These are phyloP conservation scores for Crioceris asparagi DNA, from an alignment of 2,888 invertebrate genomes.

Conservation along the genomic window DNA sequence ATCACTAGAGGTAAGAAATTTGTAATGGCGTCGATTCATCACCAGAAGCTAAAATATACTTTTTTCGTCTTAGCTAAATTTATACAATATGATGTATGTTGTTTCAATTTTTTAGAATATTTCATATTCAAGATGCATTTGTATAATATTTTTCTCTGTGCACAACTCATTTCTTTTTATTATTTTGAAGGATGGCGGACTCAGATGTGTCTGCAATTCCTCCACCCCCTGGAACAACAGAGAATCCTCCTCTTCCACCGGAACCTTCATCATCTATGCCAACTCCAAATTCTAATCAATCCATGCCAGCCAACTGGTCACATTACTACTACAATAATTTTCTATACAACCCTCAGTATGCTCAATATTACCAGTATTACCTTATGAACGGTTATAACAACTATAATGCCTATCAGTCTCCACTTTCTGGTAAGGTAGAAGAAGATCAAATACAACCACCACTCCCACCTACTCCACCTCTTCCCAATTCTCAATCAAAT, in stretches of 20 bases:
- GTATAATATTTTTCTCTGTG: no score
- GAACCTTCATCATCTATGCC: slow-evolving; percentile 16
- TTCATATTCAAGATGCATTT: no score
- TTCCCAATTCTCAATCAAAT: slow-evolving; percentile 22
- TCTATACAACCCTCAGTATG: slow-evolving; percentile 29
- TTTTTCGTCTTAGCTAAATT: no score
- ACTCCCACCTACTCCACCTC: slow-evolving; percentile 45
- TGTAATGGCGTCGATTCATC: no score
- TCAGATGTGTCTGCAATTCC: slow-evolving; percentile 19
- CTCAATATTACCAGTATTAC: slow-evolving; percentile 41
- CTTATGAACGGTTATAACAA: slow-evolving; percentile 25
- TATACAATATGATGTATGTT: no score
- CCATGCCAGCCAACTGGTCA: slow-evolving; percentile 11
- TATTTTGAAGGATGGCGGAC: slow-evolving; percentile 15
- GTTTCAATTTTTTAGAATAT: no score
- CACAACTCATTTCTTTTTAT: slow-evolving; percentile 5
- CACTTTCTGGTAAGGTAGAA: slow-evolving; percentile 23
- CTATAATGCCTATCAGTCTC: slow-evolving; percentile 28
- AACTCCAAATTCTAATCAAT: slow-evolving; percentile 12
- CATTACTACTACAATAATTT: slow-evolving; percentile 19
- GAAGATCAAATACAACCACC: slow-evolving; percentile 38
- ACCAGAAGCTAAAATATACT: no score
- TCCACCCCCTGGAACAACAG: slow-evolving; percentile 23
- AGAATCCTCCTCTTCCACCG: slow-evolving; percentile 23
- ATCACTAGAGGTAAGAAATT: no score